phyloP scores from a whole-genome alignment of 2,888 invertebrate species.

The Phytoseiulus persimilis region DNA sequence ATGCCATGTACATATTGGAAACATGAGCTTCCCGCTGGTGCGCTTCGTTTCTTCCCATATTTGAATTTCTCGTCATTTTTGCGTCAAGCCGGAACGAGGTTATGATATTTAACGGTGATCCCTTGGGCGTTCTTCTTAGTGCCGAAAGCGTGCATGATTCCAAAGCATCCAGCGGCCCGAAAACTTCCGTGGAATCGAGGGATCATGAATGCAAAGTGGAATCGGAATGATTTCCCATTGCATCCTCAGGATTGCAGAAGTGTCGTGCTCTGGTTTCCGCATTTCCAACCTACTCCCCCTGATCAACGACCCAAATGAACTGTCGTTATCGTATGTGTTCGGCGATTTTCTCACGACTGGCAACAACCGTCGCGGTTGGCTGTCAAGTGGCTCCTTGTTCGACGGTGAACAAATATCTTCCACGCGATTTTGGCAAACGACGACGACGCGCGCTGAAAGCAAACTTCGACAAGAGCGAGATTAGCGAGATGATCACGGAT shows the following conservation, averaged over 20 bases:
- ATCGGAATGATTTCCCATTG: too few species aligned
- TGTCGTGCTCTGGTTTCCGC: too few species aligned
- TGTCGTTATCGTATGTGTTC: not conserved
- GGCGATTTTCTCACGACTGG: not conserved
- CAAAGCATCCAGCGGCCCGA: not conserved
- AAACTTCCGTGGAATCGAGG: not conserved
- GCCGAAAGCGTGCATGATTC: not conserved
- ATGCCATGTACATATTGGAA: not conserved
- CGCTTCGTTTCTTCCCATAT: not conserved
- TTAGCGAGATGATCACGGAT: not conserved
- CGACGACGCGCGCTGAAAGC: not conserved
- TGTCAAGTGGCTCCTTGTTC: not conserved
- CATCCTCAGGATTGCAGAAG: too few species aligned
- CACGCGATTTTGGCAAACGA: not conserved
- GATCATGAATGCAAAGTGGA: too few species aligned
- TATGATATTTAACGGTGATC: not conserved
- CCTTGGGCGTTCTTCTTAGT: not conserved
- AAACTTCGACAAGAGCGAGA: not conserved
- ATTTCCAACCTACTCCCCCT: too few species aligned
- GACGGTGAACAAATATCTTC: not conserved
- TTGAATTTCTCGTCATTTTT: not conserved
- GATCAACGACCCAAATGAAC: too few species aligned
- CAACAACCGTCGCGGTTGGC: not conserved
- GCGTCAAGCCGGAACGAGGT: not conserved
- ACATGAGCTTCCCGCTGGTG: not conserved